Conservation (phyloP, 2,888 invertebrate genomes). For the Nineta flava region DNA sequence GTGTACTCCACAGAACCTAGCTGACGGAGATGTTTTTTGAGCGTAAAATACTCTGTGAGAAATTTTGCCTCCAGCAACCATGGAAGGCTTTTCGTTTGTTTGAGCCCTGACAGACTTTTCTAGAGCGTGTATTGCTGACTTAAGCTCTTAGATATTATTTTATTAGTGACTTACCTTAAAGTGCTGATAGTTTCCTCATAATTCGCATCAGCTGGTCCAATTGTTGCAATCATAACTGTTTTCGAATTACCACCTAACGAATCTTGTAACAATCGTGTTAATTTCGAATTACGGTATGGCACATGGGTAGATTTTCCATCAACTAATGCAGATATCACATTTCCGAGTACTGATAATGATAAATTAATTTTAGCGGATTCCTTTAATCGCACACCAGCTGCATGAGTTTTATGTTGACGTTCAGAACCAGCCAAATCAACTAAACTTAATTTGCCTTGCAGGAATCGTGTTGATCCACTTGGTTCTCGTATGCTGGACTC, state of each 20-base stretch:
- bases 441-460: slow-evolving; percentile 92
- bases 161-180: slow-evolving; percentile 84
- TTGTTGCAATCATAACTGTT: slow-evolving; percentile 91
- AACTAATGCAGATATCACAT: slow-evolving; percentile 95
- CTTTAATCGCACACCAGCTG: slow-evolving; percentile 78
- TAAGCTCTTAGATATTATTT: slow-evolving; percentile 91
- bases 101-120: too few species aligned
- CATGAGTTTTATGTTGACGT: slow-evolving; percentile 91
- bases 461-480: slow-evolving; percentile 74
- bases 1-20: too few species aligned
- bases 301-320: slow-evolving; percentile 96
- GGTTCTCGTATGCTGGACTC: slow-evolving; percentile 79
- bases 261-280: slow-evolving; percentile 88
- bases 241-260: slow-evolving; percentile 94
- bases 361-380: slow-evolving; percentile 98
- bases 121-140: too few species aligned
- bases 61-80: too few species aligned
- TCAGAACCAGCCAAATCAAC: slow-evolving; percentile 98
- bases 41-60: too few species aligned
- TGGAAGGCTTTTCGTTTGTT: too few species aligned
- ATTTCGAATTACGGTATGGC: slow-evolving; percentile 94
- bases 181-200: slow-evolving; percentile 97
- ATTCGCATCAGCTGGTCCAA: slow-evolving; percentile 92
- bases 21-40: too few species aligned
- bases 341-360: slow-evolving; percentile 91